Evolutionary conservation across 1,140 invertebrate genomes (phyloP).

Genomic region (Mylabris phalerata): DNA sequence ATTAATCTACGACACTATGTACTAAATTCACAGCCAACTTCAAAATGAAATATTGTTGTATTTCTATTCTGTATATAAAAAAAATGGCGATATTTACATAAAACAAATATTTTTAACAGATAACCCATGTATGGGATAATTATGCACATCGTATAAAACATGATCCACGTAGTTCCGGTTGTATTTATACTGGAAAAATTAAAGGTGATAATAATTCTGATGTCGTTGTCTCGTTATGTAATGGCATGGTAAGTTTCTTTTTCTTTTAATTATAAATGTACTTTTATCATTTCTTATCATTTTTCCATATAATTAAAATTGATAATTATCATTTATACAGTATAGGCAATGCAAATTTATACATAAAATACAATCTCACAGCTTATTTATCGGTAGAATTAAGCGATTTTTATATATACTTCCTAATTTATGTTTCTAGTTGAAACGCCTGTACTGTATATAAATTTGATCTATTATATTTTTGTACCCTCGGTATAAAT

Average conservation of each 20-base stretch:
- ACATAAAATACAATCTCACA: too few species aligned
- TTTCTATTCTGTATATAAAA: not conserved
- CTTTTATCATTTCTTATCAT: too few species aligned
- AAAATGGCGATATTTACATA: not conserved
- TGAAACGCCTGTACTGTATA: too few species aligned
- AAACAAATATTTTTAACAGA: conserved; percentile 36
- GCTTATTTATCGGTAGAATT: too few species aligned
- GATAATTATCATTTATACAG: too few species aligned
- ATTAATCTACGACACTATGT: too few species aligned
- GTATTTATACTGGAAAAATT: conserved; percentile 64
- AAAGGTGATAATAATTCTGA: conserved; percentile 56
- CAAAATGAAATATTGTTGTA: not conserved
- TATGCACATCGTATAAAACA: conserved; percentile 40
- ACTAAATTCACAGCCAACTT: not conserved
- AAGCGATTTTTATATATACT: too few species aligned
- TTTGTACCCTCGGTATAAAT: too few species aligned
- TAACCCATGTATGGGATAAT: conserved; percentile 53
- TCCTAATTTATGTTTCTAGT: too few species aligned
- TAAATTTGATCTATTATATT: too few species aligned
- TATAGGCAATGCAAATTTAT: too few species aligned
- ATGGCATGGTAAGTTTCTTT: conserved; percentile 65
- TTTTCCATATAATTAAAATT: too few species aligned
- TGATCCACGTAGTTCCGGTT: conserved; percentile 47
- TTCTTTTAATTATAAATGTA: not conserved
- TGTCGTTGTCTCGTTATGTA: conserved; percentile 65